A percentile compares a stretch with the other conserved stretches of the same genome.
phyloP scores from a whole-genome alignment of 2,797 vertebrate genomes.

The Xenops minutus region DNA sequence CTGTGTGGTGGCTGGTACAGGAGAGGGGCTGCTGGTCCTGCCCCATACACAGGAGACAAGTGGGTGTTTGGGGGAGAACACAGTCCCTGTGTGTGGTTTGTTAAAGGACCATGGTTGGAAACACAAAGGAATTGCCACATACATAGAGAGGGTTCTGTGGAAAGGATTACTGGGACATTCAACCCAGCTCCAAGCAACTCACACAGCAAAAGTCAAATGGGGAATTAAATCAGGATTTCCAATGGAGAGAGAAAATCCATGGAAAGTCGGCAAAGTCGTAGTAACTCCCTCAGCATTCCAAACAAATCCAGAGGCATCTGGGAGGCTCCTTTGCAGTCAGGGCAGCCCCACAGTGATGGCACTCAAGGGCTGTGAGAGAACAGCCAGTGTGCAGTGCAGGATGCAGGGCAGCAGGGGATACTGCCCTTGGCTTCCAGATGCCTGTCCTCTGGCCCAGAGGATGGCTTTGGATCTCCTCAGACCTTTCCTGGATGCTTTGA shows the following conservation, averaged over 20 bases:
- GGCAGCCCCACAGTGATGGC: neutral
- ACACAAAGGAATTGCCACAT: neutral
- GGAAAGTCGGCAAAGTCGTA: neutral
- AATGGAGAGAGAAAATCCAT: neutral
- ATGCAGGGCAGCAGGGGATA: neutral
- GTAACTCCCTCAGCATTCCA: neutral
- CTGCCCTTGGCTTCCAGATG: neutral
- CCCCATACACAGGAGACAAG: accelerated
- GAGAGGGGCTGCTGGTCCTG: neutral
- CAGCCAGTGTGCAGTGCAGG: neutral
- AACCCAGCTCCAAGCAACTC: neutral
- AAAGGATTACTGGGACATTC: neutral
- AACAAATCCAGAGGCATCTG: neutral
- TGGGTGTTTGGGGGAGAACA: neutral
- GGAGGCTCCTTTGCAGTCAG: neutral
- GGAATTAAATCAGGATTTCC: neutral
- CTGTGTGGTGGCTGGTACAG: neutral
- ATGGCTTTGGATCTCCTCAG: neutral
- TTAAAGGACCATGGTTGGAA: neutral
- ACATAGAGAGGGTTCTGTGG: neutral
- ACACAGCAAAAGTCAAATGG: neutral
- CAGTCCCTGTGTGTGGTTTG: neutral
- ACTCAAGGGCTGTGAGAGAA: neutral
- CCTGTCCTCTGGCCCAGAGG: neutral
- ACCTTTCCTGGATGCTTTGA: neutral